These are phyloP conservation scores for Epinotia demarniana DNA, from an alignment of 2,888 invertebrate genomes.

Conservation along the genomic window DNA sequence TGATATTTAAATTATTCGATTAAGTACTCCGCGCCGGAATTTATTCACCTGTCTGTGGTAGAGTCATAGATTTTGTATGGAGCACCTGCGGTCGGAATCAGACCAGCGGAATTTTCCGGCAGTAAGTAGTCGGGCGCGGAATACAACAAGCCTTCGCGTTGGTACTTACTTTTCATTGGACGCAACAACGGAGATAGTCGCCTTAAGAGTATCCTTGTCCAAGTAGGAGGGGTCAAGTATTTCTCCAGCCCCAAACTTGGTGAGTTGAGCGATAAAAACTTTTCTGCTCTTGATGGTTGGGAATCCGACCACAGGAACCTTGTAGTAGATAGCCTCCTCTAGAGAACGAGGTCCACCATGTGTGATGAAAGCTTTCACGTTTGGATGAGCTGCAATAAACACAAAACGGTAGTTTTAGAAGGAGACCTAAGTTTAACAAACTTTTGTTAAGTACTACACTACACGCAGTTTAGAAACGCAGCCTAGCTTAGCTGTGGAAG, in stretches of 20 bases:
- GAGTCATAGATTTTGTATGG: too few relatives aligned
- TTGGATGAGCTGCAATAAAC: slow-evolving; percentile 69
- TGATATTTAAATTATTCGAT: too few relatives aligned
- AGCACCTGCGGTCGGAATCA: background rate
- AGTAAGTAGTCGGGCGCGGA: too few relatives aligned
- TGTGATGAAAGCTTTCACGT: slow-evolving; percentile 75
- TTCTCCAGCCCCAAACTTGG: slow-evolving; percentile 70
- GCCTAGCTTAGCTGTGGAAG: background rate
- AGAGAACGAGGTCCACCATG: slow-evolving; percentile 77
- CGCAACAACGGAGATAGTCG: slow-evolving; percentile 62
- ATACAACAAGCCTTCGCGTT: too few relatives aligned
- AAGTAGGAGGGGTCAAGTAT: slow-evolving; percentile 70
- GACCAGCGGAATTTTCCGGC: background rate
- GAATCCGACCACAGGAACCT: slow-evolving; percentile 74
- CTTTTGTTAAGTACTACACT: too few relatives aligned
- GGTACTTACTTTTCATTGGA: slow-evolving; percentile 65
- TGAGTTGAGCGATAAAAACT: slow-evolving; percentile 71
- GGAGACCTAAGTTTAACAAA: too few relatives aligned
- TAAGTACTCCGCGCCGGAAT: too few relatives aligned
- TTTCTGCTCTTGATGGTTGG: slow-evolving; percentile 69
- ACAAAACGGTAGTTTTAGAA: background rate
- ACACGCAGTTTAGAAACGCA: background rate
- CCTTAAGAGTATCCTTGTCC: slow-evolving; percentile 67
- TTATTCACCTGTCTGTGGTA: too few relatives aligned
- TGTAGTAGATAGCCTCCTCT: slow-evolving; percentile 77